Evolutionary conservation across 2,888 invertebrate genomes (phyloP).

Genomic region (Thelaira solivaga): DNA sequence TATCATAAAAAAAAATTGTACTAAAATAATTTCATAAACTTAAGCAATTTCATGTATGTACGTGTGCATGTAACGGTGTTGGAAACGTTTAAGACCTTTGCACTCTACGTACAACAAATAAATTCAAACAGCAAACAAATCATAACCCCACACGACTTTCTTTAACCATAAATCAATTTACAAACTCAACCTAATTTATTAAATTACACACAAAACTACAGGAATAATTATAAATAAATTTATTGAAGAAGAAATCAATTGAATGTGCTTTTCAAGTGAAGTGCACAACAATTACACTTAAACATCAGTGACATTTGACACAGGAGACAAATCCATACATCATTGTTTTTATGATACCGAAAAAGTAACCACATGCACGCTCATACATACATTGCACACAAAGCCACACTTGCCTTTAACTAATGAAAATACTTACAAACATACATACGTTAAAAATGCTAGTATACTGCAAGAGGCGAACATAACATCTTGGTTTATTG

Average conservation of each 20-base stretch:
- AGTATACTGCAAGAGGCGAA: neutral
- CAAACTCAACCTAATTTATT: neutral
- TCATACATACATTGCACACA: constrained; percentile 12
- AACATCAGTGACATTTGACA: constrained; percentile 57
- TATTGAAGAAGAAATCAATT: constrained; percentile 23
- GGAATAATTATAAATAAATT: constrained; percentile 4
- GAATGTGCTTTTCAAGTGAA: constrained; percentile 37
- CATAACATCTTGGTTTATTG: neutral
- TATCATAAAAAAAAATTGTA: too few relatives aligned
- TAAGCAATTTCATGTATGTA: too few relatives aligned
- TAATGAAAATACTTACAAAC: neutral
- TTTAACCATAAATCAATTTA: neutral
- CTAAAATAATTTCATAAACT: too few relatives aligned
- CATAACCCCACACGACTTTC: neutral
- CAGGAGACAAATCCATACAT: constrained; percentile 57
- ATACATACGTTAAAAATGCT: too few relatives aligned
- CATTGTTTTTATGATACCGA: constrained; percentile 26
- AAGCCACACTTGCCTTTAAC: constrained; percentile 17
- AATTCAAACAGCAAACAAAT: neutral
- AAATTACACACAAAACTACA: constrained; percentile 5
- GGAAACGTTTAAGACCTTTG: neutral
- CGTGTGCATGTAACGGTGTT: too few relatives aligned
- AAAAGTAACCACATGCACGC: constrained; percentile 21
- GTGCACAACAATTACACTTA: constrained; percentile 46
- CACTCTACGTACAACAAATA: neutral